Base-by-base conservation (phyloP, 2,113 vertebrate genomes). In the Eulemur macaco region DNA sequence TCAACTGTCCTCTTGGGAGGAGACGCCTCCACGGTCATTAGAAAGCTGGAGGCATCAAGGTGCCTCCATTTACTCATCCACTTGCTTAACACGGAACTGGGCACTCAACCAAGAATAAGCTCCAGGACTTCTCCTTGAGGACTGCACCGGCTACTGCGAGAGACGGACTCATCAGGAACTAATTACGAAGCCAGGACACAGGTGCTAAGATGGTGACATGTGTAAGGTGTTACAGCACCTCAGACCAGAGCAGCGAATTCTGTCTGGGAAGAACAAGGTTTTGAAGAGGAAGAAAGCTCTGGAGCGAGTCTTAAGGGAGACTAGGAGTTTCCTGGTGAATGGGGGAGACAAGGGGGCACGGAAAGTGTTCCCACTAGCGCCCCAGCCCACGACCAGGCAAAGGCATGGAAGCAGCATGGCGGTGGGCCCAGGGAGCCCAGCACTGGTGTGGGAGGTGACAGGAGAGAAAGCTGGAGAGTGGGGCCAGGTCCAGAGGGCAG, bases 221-320 rank as follows among this genome's bases (percentile, higher is more conserved):
- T 4, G 0, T 0, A 12, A 9, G 8, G 37, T 31, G 3, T 14
- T 14, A 3, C 8, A 8, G 31, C 52, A 47, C 18, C 27, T 39
- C 39, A 29, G 52, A 29, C 1, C 0, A 25, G 76, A 56, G 20
- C n/a, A 4, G 13, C 23, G 73, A 45, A 21, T 78, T 34, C 52
- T 12, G 2, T 25, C 25, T 50, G 2, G 23, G 34, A 86, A 39
- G 25, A 94, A 73, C 0, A 60, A 20, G 17, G 4, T 42, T 68
- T 63, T 39, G 21, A 21, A 39, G 56, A 84, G 31, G 85, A 31
- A 64, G 39, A 74, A 27, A 7, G 27, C 25, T 54, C 37, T 8
- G 6, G 42, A 58, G 10, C 9, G 27, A 56, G 39, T 50, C 50
- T 42, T 23, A 42, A 39, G 21, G 3, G 25, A 74, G 12, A 50